These are phyloP conservation scores for Drosophila serrata DNA, from an alignment of 1,140 invertebrate genomes.

Conservation along the genomic window DNA sequence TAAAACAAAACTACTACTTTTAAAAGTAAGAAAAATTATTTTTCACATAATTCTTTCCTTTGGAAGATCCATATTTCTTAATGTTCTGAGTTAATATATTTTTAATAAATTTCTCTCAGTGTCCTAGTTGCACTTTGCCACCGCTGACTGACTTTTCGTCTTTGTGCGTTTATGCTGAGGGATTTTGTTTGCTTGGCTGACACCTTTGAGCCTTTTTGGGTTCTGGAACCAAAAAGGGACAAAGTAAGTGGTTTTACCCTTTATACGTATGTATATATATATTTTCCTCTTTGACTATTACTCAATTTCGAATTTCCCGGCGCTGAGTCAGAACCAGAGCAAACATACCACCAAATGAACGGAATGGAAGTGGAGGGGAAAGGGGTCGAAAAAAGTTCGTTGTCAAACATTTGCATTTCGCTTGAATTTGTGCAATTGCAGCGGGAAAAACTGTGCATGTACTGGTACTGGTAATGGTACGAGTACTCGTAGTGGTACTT, in stretches of 20 bases:
- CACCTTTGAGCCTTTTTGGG: conserved; percentile 65
- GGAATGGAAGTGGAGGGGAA: background rate
- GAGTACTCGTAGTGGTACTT: no score
- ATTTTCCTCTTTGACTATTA: conserved; percentile 43
- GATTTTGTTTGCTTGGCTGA: conserved; percentile 76
- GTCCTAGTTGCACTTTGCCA: conserved; percentile 22
- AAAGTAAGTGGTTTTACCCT: conserved; percentile 62
- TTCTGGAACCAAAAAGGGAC: conserved; percentile 45
- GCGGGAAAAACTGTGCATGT: conserved; percentile 22
- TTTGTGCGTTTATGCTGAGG: conserved; percentile 46
- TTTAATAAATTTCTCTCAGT: background rate
- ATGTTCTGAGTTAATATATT: no score
- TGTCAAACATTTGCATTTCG: conserved; percentile 83
- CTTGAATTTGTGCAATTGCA: conserved; percentile 81
- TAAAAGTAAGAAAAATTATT: background rate
- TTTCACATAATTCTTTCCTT: rapidly evolving
- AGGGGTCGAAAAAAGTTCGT: conserved; percentile 66
- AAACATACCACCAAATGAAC: conserved; percentile 18
- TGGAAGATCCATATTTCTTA: background rate
- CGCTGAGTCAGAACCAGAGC: conserved; percentile 64
- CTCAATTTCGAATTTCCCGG: conserved; percentile 51
- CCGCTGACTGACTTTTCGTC: conserved; percentile 57
- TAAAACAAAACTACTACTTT: background rate
- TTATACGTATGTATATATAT: conserved; percentile 3
- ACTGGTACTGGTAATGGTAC: no score